Evolutionary conservation across 2,797 vertebrate genomes (phyloP).

Genomic region (Gymnothorax javanicus): DNA sequence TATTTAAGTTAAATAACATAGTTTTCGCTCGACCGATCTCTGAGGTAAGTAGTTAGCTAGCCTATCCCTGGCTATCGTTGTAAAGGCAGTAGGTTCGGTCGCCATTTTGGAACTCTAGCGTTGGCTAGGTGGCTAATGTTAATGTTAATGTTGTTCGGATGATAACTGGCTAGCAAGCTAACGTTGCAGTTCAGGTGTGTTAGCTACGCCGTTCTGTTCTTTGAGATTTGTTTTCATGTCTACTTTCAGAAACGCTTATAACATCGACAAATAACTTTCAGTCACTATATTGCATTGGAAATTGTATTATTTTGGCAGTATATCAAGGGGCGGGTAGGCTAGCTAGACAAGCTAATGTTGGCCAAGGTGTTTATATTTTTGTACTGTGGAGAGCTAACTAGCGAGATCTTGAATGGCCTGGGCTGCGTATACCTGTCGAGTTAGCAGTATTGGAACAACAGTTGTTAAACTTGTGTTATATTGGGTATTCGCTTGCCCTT

Average conservation of each 20-base stretch:
- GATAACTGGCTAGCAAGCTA: conserved; percentile 11
- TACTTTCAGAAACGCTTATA: not conserved
- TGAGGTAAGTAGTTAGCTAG: conserved; percentile 46
- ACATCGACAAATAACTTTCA: not conserved
- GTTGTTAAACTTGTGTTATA: not conserved
- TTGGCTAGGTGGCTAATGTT: conserved; percentile 63
- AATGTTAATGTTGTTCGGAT: not conserved
- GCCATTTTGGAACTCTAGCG: conserved; percentile 60
- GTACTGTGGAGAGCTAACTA: not conserved
- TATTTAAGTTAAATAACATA: conserved; percentile 20
- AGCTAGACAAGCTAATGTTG: conserved; percentile 16
- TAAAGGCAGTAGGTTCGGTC: conserved; percentile 40
- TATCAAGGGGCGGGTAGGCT: conserved; percentile 38
- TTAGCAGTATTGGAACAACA: not conserved
- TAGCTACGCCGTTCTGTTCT: not conserved
- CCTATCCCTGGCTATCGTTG: conserved; percentile 37
- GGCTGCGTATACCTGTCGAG: conserved; percentile 34
- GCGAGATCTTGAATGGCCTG: conserved; percentile 48
- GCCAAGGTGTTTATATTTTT: conserved; percentile 32
- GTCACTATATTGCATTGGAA: conserved; percentile 34
- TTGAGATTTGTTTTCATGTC: not conserved
- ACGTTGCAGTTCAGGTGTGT: conserved; percentile 1
- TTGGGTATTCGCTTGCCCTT: not conserved
- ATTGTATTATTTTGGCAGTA: not conserved
- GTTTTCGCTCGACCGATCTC: conserved; percentile 31